Evolutionary conservation across 2,888 invertebrate species (phyloP).

Genomic region (Meiosimyza platycephala): DNA sequence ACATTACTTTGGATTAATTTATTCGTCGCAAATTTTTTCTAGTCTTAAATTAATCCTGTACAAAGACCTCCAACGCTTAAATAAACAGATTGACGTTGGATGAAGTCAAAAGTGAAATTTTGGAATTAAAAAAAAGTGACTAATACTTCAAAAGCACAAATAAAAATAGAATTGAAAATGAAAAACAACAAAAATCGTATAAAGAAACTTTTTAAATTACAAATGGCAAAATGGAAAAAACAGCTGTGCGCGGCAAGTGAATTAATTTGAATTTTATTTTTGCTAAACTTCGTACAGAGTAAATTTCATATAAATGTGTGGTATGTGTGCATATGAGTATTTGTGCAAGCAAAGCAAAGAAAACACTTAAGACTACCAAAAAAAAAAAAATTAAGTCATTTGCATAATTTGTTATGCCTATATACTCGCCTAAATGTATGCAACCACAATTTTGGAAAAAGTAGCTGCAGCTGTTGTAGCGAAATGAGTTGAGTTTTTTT

Average conservation of each 20-base stretch:
- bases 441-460: constrained; percentile 20
- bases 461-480: constrained; percentile 22
- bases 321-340: constrained; percentile 7
- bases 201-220: too few relatives aligned
- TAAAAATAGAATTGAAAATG: background rate
- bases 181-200: background rate
- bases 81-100: too few relatives aligned
- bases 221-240: too few relatives aligned
- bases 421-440: constrained; percentile 32
- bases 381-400: constrained; percentile 28
- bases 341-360: constrained; percentile 4
- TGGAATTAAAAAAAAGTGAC: constrained; percentile 2
- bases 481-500: constrained; percentile 10
- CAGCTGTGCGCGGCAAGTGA: constrained; percentile 26
- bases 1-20: too few relatives aligned
- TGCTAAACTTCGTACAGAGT: background rate
- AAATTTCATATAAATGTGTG: background rate
- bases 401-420: constrained; percentile 24
- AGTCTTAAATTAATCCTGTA: too few relatives aligned
- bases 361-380: constrained; percentile 19
- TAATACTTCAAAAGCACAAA: background rate
- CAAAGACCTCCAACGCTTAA: too few relatives aligned
- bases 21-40: too few relatives aligned
- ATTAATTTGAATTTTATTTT: constrained; percentile 26
- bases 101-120: constrained; percentile 9